phyloP scores from a whole-genome alignment of 2,888 invertebrate genomes.

The Acutogordius australiensis region DNA sequence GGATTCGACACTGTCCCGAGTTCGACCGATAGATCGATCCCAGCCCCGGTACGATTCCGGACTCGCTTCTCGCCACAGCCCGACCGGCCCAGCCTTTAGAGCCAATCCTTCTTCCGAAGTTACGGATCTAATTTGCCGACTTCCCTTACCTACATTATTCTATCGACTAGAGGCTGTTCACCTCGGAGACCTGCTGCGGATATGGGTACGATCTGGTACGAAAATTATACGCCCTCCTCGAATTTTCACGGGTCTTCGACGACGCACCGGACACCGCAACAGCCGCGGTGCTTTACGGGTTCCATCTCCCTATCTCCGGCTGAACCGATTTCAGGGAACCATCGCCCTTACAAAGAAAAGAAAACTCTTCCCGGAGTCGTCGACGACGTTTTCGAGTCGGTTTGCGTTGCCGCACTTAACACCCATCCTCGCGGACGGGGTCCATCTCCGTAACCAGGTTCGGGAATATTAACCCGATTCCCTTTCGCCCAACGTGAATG shows the following conservation, averaged over 20 bases:
- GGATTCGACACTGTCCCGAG: constrained; percentile 16
- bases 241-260: constrained; percentile 26
- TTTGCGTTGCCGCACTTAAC: too few species aligned
- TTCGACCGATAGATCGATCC: constrained; percentile 17
- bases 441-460: constrained; percentile 13
- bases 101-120: constrained; percentile 40
- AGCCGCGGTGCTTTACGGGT: too few species aligned
- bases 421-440: too few species aligned
- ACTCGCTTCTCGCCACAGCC: constrained; percentile 30
- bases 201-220: constrained; percentile 36
- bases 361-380: too few species aligned
- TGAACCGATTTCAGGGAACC: too few species aligned
- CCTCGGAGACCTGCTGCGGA: constrained; percentile 45
- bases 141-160: constrained; percentile 39
- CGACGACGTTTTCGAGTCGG: too few species aligned
- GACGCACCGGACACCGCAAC: too few species aligned
- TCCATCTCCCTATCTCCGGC: too few species aligned
- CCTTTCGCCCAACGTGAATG: constrained; percentile 20
- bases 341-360: constrained; percentile 27
- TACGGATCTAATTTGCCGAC: constrained; percentile 37
- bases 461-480: constrained; percentile 23
- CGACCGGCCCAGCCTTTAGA: constrained; percentile 37
- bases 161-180: constrained; percentile 37
- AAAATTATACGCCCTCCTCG: constrained; percentile 23
- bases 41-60: constrained; percentile 19